Evolutionary conservation across 2,113 vertebrate genomes (phyloP).

Genomic region (Montifringilla adamsi): DNA sequence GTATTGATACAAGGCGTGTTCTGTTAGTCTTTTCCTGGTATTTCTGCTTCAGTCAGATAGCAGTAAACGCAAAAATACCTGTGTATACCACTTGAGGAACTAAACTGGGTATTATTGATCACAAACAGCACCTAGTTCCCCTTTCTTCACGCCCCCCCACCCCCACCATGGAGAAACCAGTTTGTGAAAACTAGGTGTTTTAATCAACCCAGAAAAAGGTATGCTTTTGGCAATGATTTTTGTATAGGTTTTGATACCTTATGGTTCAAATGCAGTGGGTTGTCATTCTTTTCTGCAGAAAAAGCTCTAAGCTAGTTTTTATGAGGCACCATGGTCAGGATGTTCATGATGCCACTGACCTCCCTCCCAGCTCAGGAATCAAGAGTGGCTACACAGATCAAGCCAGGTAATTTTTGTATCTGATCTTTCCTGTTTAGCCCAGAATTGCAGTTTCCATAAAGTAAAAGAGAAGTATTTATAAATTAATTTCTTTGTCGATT

Average conservation of each 20-base stretch:
- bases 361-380: not conserved
- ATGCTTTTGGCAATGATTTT: not conserved
- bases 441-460: not conserved
- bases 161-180: not conserved
- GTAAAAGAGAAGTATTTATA: not conserved
- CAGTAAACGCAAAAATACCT: not conserved
- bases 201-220: not conserved
- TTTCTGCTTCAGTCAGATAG: not conserved
- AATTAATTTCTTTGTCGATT: not conserved
- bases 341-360: not conserved
- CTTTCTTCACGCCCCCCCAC: rapidly evolving
- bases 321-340: not conserved
- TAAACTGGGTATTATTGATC: not conserved
- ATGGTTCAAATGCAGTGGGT: not conserved
- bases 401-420: not conserved
- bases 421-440: not conserved
- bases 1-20: not conserved
- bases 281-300: not conserved
- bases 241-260: rapidly evolving
- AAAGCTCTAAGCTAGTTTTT: not conserved
- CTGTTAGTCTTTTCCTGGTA: not conserved
- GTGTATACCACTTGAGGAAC: not conserved
- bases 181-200: not conserved
- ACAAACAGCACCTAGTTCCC: not conserved
- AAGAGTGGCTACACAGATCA: not conserved